A percentile compares a stretch with the other conserved stretches of the same genome.
Conservation (phyloP, 2,797 vertebrate species). For the Poeciliopsis gracilis region DNA sequence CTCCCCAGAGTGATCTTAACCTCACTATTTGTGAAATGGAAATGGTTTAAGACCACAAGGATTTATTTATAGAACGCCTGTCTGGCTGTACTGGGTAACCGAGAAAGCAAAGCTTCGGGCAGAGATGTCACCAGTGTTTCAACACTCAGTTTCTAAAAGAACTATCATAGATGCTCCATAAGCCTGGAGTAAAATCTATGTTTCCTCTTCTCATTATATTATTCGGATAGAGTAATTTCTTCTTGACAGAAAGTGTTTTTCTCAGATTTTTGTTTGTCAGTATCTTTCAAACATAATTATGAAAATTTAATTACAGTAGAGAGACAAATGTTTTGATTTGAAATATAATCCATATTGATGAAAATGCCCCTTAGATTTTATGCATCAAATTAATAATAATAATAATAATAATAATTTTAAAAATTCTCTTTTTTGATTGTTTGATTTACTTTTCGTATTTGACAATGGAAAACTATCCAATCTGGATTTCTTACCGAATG, state of each 20-base stretch:
- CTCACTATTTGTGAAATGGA: conserved; percentile 16
- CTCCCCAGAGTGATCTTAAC: conserved; percentile 1
- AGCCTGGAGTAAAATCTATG: neutral
- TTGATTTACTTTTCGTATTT: neutral
- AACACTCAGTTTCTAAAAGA: neutral
- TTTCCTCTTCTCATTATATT: neutral
- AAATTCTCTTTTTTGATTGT: neutral
- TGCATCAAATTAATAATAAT: neutral
- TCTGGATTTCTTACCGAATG: neutral
- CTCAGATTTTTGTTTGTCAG: neutral
- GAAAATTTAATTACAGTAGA: neutral
- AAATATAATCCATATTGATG: neutral
- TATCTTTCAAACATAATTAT: neutral
- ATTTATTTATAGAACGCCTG: conserved; percentile 10
- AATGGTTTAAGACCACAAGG: conserved; percentile 16
- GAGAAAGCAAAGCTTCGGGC: neutral
- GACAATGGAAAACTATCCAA: neutral
- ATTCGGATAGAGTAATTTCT: neutral
- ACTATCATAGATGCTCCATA: neutral
- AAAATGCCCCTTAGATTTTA: neutral
- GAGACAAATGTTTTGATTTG: neutral
- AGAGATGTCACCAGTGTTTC: neutral
- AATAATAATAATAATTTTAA: neutral
- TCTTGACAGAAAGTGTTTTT: neutral
- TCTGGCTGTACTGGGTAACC: neutral